These are phyloP conservation scores for Tenthredo mesomela DNA, from an alignment of 2,888 invertebrate genomes.

Conservation along the genomic window DNA sequence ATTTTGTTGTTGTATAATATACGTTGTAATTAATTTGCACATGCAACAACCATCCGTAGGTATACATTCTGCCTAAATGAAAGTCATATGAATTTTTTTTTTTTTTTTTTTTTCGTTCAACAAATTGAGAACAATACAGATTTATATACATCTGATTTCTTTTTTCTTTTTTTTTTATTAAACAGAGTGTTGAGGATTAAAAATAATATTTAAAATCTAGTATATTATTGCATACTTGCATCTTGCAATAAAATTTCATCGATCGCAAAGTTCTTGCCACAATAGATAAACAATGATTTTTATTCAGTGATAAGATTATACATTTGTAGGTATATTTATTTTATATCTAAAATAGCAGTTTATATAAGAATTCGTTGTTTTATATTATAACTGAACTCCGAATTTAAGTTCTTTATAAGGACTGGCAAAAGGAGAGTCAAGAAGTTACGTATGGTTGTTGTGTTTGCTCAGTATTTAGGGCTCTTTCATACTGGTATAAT, in stretches of 20 bases:
- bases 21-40: slow-evolving; percentile 25
- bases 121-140: neutral
- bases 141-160: neutral
- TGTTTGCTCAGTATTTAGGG: slow-evolving; percentile 55
- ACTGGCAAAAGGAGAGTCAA: slow-evolving; percentile 51
- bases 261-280: slow-evolving; percentile 13
- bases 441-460: slow-evolving; percentile 48
- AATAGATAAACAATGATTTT: slow-evolving; percentile 13
- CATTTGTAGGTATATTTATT: slow-evolving; percentile 47
- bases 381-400: neutral
- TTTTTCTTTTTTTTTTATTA: neutral
- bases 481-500: slow-evolving; percentile 60
- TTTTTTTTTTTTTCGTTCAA: neutral
- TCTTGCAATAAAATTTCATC: neutral
- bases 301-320: neutral
- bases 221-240: neutral
- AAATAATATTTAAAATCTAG: neutral
- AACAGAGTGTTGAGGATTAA: neutral
- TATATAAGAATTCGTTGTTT: neutral
- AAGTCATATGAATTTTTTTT: neutral
- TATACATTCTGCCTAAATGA: slow-evolving; percentile 1
- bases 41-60: slow-evolving; percentile 42
- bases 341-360: slow-evolving; percentile 34
- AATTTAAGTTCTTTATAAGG: neutral
- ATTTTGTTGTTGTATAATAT: slow-evolving; percentile 25